Evolutionary conservation across 2,888 invertebrate species (phyloP).

Genomic region (Pollenia griseotomentosa): DNA sequence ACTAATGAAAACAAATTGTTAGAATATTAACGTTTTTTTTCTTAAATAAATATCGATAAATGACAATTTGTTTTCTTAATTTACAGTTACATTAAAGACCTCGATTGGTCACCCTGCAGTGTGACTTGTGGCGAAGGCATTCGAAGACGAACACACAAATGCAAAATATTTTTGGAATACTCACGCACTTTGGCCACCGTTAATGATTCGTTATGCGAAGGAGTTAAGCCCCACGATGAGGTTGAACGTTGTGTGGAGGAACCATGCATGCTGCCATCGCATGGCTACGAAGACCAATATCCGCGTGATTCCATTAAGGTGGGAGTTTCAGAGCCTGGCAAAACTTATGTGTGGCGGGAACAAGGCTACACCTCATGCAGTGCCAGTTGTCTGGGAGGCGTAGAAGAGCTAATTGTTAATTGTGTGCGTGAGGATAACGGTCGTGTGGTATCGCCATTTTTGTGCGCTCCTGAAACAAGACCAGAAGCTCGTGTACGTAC

Average conservation of each 20-base stretch:
- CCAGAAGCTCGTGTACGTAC: conserved; percentile 95
- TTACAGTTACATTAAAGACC: conserved; percentile 93
- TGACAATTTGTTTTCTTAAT: conserved; percentile 4
- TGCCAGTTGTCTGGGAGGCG: conserved; percentile 95
- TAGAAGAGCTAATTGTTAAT: conserved; percentile 93
- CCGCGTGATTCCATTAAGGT: conserved; percentile 86
- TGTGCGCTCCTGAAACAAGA: conserved; percentile 93
- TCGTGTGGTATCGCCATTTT: conserved; percentile 93
- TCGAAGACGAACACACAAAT: conserved; percentile 94
- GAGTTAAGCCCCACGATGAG: conserved; percentile 92
- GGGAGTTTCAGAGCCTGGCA: conserved; percentile 90
- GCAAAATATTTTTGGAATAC: conserved; percentile 97
- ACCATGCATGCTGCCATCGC: conserved; percentile 89
- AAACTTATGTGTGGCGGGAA: conserved; percentile 95
- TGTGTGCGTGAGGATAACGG: conserved; percentile 94
- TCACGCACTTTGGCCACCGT: conserved; percentile 94
- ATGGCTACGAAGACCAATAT: conserved; percentile 85
- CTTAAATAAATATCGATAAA: neutral
- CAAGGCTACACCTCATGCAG: conserved; percentile 97
- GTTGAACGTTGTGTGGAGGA: conserved; percentile 92
- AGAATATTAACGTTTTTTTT: too few species aligned
- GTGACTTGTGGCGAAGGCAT: conserved; percentile 96
- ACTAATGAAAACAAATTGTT: too few species aligned
- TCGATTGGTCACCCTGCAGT: conserved; percentile 96
- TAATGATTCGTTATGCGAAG: conserved; percentile 94